Percentiles rank a stretch among this genome's conserved stretches.
These are phyloP conservation scores for Paraescarpia echinospica DNA, from an alignment of 1,140 invertebrate genomes.

Conservation along the genomic window DNA sequence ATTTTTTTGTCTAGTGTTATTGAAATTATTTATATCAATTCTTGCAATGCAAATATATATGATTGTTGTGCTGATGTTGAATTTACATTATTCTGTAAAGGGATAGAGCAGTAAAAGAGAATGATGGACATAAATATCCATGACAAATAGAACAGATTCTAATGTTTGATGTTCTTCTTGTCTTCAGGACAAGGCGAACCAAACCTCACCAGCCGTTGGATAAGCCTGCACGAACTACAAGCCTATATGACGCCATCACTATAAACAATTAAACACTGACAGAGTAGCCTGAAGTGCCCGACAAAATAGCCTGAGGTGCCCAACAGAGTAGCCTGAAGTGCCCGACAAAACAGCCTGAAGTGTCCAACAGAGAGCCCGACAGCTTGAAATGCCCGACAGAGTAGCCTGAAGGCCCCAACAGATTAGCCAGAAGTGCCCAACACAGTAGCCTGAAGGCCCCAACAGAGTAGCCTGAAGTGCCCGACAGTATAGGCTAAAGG, in stretches of 20 bases:
- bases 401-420: too few relatives aligned
- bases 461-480: too few relatives aligned
- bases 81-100: too few relatives aligned
- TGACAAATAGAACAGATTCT: not conserved
- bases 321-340: too few relatives aligned
- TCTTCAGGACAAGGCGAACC: not conserved
- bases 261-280: not conserved
- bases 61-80: too few relatives aligned
- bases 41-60: too few relatives aligned
- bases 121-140: not conserved
- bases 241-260: not conserved
- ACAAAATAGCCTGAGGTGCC: not conserved
- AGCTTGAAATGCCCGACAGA: too few relatives aligned
- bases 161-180: not conserved
- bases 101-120: too few relatives aligned
- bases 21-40: too few relatives aligned
- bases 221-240: not conserved
- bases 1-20: too few relatives aligned
- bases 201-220: not conserved
- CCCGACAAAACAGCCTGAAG: not conserved
- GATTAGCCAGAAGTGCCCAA: not conserved
- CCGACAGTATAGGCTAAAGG: not conserved
- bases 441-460: not conserved
- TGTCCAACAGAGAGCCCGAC: too few relatives aligned
- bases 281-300: not conserved